Percentiles rank a stretch among this genome's conserved stretches.
These are phyloP conservation scores for Rhinichthys osculus DNA, from an alignment of 2,797 vertebrate genomes.

Conservation along the genomic window DNA sequence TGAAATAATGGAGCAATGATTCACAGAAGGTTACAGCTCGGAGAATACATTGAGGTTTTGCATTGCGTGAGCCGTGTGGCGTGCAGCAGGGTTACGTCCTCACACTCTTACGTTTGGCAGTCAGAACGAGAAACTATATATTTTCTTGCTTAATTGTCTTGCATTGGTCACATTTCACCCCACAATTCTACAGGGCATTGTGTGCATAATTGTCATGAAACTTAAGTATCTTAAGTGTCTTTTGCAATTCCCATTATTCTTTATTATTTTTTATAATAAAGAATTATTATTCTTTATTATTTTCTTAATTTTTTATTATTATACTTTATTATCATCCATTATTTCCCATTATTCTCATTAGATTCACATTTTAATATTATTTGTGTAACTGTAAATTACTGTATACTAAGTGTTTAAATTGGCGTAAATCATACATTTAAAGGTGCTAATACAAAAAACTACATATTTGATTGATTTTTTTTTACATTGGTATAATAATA, in stretches of 20 bases:
- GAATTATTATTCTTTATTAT: too few species aligned
- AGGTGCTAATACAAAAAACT: neutral
- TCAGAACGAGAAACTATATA: neutral
- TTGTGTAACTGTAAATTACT: neutral
- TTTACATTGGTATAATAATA: neutral
- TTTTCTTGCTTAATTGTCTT: neutral
- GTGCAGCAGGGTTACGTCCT: neutral
- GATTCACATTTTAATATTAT: neutral
- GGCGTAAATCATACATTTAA: neutral
- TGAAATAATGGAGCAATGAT: constrained; percentile 26
- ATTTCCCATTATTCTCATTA: neutral
- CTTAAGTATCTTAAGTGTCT: too few species aligned
- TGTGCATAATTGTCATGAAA: neutral
- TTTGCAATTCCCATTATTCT: neutral
- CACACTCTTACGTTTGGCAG: neutral
- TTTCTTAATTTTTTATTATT: too few species aligned
- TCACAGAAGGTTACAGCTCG: neutral
- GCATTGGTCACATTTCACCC: neutral
- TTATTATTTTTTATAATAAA: too few species aligned
- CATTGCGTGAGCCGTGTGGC: neutral
- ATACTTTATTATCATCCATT: too few species aligned
- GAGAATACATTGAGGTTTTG: neutral
- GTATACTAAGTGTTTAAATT: neutral
- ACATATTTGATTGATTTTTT: neutral
- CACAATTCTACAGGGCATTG: neutral